A percentile compares a stretch with the other conserved stretches of the same genome.
Conservation (phyloP, 2,797 vertebrate genomes). For the Lepidocolaptes lacrymiger region DNA sequence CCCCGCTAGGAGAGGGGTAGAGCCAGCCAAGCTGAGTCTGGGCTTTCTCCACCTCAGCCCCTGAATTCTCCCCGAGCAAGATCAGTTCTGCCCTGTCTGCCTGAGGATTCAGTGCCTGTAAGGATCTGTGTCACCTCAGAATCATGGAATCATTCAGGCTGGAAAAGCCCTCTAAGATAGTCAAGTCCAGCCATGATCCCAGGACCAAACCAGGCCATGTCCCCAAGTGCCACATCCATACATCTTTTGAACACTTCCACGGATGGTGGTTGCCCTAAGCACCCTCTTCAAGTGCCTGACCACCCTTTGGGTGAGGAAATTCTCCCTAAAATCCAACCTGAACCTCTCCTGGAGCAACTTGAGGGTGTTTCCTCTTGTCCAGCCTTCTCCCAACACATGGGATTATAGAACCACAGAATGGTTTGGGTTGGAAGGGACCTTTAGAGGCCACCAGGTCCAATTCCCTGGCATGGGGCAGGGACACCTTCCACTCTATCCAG, state of each 20-base stretch:
- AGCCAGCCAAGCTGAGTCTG: not conserved
- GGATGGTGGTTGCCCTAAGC: not conserved
- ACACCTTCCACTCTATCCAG: not conserved
- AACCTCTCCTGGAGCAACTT: not conserved
- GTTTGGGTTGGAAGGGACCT: not conserved
- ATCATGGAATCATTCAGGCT: not conserved
- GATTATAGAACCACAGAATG: too few relatives aligned
- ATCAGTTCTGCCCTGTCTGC: accelerated
- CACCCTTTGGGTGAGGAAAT: not conserved
- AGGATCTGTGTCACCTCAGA: not conserved
- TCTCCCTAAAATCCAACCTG: not conserved
- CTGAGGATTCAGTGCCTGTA: accelerated
- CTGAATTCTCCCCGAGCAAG: not conserved
- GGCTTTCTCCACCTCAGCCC: not conserved
- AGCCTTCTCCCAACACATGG: too few relatives aligned
- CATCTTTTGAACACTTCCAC: not conserved
- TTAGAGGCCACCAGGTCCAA: not conserved
- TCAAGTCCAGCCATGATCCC: accelerated
- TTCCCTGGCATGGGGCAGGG: not conserved
- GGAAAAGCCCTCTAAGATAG: not conserved
- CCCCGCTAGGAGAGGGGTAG: not conserved
- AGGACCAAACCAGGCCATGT: accelerated
- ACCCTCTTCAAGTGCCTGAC: not conserved
- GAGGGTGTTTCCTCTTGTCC: too few relatives aligned
- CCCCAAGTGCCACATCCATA: not conserved